These are phyloP conservation scores for Pegoplata infirma DNA, from an alignment of 2,888 invertebrate species.

Conservation along the genomic window DNA sequence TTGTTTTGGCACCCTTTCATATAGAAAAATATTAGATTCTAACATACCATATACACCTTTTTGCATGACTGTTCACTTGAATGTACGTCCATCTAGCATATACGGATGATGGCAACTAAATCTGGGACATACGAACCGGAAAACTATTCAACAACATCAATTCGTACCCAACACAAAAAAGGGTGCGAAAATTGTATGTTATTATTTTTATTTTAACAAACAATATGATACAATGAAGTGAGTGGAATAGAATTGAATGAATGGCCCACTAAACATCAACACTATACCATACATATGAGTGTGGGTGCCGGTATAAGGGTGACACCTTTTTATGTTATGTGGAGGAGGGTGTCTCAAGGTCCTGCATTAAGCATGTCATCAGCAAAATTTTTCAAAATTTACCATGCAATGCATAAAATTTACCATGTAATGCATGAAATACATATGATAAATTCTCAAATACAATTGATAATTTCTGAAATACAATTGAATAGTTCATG, in stretches of 20 bases:
- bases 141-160: constrained; percentile 57
- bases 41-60: constrained; percentile 61
- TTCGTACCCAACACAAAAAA: constrained; percentile 43
- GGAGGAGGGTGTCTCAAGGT: too few relatives aligned
- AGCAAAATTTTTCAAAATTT: too few relatives aligned
- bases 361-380: too few relatives aligned
- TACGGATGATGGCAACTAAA: constrained; percentile 51
- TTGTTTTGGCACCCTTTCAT: constrained; percentile 61
- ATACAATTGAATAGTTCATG: too few relatives aligned
- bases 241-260: constrained; percentile 39
- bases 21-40: constrained; percentile 55
- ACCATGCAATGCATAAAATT: too few relatives aligned
- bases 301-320: neutral
- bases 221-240: constrained; percentile 26
- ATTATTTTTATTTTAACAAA: constrained; percentile 39
- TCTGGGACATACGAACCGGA: constrained; percentile 59
- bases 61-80: constrained; percentile 35
- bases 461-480: too few relatives aligned
- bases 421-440: too few relatives aligned
- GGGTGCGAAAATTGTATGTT: constrained; percentile 60
- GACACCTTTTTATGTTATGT: too few relatives aligned
- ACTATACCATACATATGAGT: constrained; percentile 30
- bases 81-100: neutral
- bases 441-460: too few relatives aligned
- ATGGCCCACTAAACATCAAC: constrained; percentile 59